Base-by-base conservation (phyloP, 2,113 vertebrate genomes). In the Pteruthius melanotis region DNA sequence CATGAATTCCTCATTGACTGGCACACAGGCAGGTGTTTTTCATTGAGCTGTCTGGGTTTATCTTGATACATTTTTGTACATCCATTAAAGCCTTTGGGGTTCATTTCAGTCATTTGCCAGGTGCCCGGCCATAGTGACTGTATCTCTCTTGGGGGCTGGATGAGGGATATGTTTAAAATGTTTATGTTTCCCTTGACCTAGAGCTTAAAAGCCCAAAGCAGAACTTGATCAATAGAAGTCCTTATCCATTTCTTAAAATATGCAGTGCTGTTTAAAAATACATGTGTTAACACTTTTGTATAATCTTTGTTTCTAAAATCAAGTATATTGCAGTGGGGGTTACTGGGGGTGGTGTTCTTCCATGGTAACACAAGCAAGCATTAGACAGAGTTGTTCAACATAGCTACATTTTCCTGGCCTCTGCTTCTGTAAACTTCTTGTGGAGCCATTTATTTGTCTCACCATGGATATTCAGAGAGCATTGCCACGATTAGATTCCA, bases 71-170 rank as follows among this genome's bases (percentile, higher is more conserved):
- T 90, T 96, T 93, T 90, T 94, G 44, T 47, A 72, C 63, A 69
- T 83, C 66, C 72, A 59, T 94, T 93, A 94, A 95, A 96, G 78
- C 10, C 30, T 86, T 72, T 15, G 28, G 53, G 33, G 19, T 69
- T 97, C 49, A 31, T 94, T 87, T 92, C 24, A 61, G 50, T 93
- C 63, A 83, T 83, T 93, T 90, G 70, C 90, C 84, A 76, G 59
- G 27, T 94, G 56, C 30, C 52, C 33, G 92, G 79, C 37, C 68
- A 49, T 40, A 61, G 54, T 45, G 63, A 47, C 80, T 93, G 3
- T 91, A 89, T 93, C 90, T 95, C 65, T 83, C 65, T 81, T 91
- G 53, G 68, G 76, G 28, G n/a, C 6, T 61, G 42, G 23, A 60
- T 78, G 56, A 65, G 54, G 13, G 33, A 31, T 78, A 28, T 24